phyloP scores from a whole-genome alignment of 2,113 vertebrate genomes.

The Ciconia maguari region DNA sequence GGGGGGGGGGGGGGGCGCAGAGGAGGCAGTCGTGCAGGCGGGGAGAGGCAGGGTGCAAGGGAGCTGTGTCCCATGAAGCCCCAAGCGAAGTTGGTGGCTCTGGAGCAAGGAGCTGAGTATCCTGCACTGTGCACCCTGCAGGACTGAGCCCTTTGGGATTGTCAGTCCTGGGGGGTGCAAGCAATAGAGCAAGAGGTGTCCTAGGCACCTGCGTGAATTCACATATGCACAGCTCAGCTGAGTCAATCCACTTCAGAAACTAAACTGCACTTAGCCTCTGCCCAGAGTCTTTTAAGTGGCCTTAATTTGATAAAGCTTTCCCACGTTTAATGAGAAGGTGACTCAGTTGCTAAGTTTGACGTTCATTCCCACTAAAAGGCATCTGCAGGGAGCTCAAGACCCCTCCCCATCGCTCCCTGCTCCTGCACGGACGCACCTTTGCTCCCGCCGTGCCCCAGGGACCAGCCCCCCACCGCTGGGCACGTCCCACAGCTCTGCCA shows the following conservation, averaged over 20 bases:
- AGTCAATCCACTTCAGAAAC: constrained; percentile 12
- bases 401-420: neutral
- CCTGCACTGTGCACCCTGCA: neutral
- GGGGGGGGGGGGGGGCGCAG: neutral
- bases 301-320: constrained; percentile 54
- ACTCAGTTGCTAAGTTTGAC: neutral
- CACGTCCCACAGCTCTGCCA: neutral
- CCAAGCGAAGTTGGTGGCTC: neutral
- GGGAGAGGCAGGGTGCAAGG: neutral
- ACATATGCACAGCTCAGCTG: neutral
- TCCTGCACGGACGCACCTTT: rapidly evolving
- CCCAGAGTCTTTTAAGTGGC: constrained; percentile 16
- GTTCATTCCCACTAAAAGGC: neutral
- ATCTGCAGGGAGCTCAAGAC: rapidly evolving
- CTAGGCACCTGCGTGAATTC: rapidly evolving
- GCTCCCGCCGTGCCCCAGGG: neutral
- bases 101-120: neutral
- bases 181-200: neutral
- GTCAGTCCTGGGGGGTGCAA: neutral
- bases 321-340: neutral
- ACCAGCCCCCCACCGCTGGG: neutral
- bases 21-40: rapidly evolving
- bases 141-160: neutral
- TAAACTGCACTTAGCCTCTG: constrained; percentile 51
- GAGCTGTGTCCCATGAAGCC: rapidly evolving